Evolutionary conservation across 2,888 invertebrate genomes (phyloP), one percentile per base, ranked within the genome.

Genomic region (Pyrrhosoma nymphula): DNA sequence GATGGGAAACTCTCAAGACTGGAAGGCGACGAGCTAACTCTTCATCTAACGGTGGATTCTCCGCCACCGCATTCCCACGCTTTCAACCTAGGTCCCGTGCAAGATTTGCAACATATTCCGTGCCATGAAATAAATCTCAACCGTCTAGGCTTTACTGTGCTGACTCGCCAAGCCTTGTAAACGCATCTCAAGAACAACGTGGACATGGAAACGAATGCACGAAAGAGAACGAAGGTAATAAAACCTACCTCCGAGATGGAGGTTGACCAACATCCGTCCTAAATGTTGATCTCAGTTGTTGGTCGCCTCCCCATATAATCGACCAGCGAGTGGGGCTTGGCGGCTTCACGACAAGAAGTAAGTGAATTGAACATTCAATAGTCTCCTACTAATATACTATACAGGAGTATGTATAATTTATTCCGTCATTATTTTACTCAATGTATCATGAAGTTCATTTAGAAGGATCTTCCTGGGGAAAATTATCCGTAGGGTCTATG

Each of bases 31-130:
- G 26, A 69, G 69, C 16, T 0, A 82, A 18, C 82, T 35, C 16
- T 82, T 82, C 82, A 35, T 82, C 35, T 35, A 35, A 82, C 82
- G 35, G 16, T 23, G 26, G 82, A 35, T 82, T 82, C 82, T 82
- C 14, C n/a, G 30, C 82, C 20, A 82, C 26, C 82, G 35, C 82
- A 82, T 82, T 82, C 82, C 82, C 82, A 82, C 82, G 82, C 82
- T 82, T 82, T 35, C 82, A 35, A 82, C 82, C 82, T 82, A 82
- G 82, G 82, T 35, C 30, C 35, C 82, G 82, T 82, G 82, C 82
- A 82, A 35, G 82, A 16, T 82, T 82, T 82, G 82, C 82, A 82
- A 82, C 82, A 16, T 82, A 82, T 82, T 35, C 82, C 16, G 10
- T 26, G 82, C 14, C 16, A 14, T 82, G 82, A 18, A 82, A 82